Base-by-base conservation (phyloP, 2,888 invertebrate species). In the Tipula confusa region DNA sequence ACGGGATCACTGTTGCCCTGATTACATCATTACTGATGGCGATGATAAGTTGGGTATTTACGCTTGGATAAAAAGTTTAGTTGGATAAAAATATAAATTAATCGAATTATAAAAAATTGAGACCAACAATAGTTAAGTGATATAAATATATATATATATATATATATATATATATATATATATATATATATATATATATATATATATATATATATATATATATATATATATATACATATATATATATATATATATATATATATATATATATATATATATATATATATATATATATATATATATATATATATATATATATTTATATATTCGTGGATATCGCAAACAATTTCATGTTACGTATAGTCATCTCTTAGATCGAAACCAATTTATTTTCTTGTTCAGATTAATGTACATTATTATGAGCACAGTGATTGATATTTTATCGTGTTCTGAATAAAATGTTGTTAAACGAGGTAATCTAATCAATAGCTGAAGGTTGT, bases 381-480 rank as follows among this genome's bases (percentile, higher is more conserved):
- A 15, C 9, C 36, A 43, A 64, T 64, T 64, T 64, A 24, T 64
- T 64, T 15, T 43, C 3, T 64, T 24, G 9, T 24, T n/a, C n/a
- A n/a, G n/a, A 15, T 43, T 43, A 33, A 7, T 15, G n/a, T 9
- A 48, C 7, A 48, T 64, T 64, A 24, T 64, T 64, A 64, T 64
- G 18, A 24, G 64, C 64, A 64, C 64, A 64, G 64, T 64, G 64
- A 64, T 64, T 64, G 64, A 64, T 64, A 64, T 18, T 64, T 64
- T 24, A 64, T 64, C 64, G 64, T 64, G 64, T 64, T 64, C 9
- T 64, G 64, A 64, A 64, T 64, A 64, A 64, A 43, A 64, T 64
- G 18, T 64, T 64, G n/a, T n/a, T n/a, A n/a, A 64, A 15, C 43
- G 64, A 18, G 18, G 24, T 64, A 64, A 64, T 64, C 64, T 64